Percentiles rank a stretch among this genome's conserved stretches.
Conservation (phyloP, 1,140 invertebrate species). For the Drosophila serrata region DNA sequence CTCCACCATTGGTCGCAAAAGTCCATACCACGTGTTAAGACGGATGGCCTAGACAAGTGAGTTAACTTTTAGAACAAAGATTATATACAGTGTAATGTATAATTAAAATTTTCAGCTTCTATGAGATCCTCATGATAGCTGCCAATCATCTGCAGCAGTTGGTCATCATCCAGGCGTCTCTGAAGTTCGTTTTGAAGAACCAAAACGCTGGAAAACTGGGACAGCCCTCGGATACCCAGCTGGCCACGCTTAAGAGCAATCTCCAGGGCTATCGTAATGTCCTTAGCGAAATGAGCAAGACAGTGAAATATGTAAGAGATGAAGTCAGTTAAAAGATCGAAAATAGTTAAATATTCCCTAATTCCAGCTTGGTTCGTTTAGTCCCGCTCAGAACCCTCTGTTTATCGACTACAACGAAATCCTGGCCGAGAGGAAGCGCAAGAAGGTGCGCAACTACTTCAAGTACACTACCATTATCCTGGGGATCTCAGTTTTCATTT, state of each 20-base stretch:
- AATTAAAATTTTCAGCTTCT: slow-evolving; percentile 58
- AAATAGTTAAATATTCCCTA: not conserved
- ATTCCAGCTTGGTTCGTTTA: slow-evolving; percentile 73
- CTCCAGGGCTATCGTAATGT: slow-evolving; percentile 52
- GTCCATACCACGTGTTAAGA: slow-evolving; percentile 66
- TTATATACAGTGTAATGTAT: not conserved
- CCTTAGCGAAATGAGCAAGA: slow-evolving; percentile 63
- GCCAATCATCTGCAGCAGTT: slow-evolving; percentile 82
- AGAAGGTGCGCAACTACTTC: slow-evolving; percentile 69
- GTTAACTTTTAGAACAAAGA: not conserved
- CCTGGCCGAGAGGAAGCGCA: slow-evolving; percentile 71
- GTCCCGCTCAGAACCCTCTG: slow-evolving; percentile 68
- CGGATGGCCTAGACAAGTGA: slow-evolving; percentile 70
- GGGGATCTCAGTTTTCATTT: slow-evolving; percentile 78
- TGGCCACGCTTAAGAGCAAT: slow-evolving; percentile 49
- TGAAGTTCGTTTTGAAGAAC: slow-evolving; percentile 66
- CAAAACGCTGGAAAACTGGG: slow-evolving; percentile 49
- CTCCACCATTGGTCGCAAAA: slow-evolving; percentile 78
- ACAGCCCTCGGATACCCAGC: slow-evolving; percentile 33
- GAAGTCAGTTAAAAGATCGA: not conserved
- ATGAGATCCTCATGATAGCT: slow-evolving; percentile 78
- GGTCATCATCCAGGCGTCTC: slow-evolving; percentile 71
- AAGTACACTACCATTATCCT: slow-evolving; percentile 78
- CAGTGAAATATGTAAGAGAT: slow-evolving; percentile 76
- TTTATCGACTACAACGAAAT: slow-evolving; percentile 79